phyloP scores from a whole-genome alignment of 2,797 vertebrate genomes.

The Holocentrus rufus region DNA sequence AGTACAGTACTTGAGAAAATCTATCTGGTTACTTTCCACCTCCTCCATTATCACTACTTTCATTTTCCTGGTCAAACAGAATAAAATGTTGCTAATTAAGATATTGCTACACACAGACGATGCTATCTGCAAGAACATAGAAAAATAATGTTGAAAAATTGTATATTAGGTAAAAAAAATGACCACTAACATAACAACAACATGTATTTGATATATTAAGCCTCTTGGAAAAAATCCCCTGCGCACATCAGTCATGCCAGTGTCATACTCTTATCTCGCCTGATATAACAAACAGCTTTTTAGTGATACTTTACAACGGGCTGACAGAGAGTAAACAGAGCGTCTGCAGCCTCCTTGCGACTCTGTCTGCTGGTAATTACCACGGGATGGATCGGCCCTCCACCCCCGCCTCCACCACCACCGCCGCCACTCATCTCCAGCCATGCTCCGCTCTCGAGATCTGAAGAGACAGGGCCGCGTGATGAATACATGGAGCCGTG shows the following conservation, averaged over 20 bases:
- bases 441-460: conserved; percentile 49
- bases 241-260: conserved; percentile 33
- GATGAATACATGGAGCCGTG: conserved; percentile 68
- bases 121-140: neutral
- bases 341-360: conserved; percentile 44
- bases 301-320: conserved; percentile 51
- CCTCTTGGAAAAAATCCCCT: conserved; percentile 8
- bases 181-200: conserved; percentile 10
- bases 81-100: neutral
- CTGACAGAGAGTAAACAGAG: conserved; percentile 70
- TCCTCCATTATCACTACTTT: neutral
- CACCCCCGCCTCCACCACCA: conserved; percentile 28
- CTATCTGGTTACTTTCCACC: no score
- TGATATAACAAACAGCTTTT: conserved; percentile 62
- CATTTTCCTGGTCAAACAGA: no score
- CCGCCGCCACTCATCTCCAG: conserved; percentile 52
- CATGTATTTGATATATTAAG: conserved; percentile 27
- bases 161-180: conserved; percentile 27
- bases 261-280: conserved; percentile 61
- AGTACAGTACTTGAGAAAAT: no score
- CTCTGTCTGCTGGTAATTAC: conserved; percentile 46
- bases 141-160: conserved; percentile 9
- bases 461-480: conserved; percentile 60
- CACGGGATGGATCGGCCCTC: conserved; percentile 61
- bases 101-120: neutral